A percentile compares a stretch with the other conserved stretches of the same genome.
phyloP scores from a whole-genome alignment of 2,888 invertebrate genomes.

The Amphipyra berbera region DNA sequence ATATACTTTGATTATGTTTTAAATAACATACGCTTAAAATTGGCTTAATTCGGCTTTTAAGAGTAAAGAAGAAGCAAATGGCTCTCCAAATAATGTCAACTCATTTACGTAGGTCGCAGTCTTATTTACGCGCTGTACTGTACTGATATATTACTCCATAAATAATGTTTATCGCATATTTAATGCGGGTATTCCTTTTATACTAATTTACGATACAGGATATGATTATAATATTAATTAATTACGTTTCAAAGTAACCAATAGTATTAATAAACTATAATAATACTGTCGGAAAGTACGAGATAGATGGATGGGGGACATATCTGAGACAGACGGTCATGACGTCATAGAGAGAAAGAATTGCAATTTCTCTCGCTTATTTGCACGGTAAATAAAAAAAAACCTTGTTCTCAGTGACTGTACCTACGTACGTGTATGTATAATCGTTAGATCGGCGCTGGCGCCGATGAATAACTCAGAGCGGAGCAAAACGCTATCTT shows the following conservation, averaged over 20 bases:
- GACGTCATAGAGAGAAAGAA: background rate
- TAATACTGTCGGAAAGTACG: no score
- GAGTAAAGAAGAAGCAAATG: slow-evolving; percentile 20
- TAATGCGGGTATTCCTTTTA: background rate
- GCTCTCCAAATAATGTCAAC: slow-evolving; percentile 19
- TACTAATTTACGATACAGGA: slow-evolving; percentile 2
- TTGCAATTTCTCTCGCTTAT: slow-evolving; percentile 14
- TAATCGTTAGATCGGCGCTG: slow-evolving; percentile 52
- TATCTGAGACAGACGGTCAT: no score
- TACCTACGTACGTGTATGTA: slow-evolving; percentile 8
- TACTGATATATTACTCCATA: slow-evolving; percentile 27
- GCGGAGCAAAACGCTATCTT: slow-evolving; percentile 67
- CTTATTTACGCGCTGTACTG: slow-evolving; percentile 5
- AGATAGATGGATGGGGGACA: no score
- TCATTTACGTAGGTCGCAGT: slow-evolving; percentile 8
- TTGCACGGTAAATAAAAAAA: slow-evolving; percentile 14
- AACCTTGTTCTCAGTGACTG: slow-evolving; percentile 19
- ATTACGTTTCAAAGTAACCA: no score
- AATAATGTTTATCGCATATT: slow-evolving; percentile 21
- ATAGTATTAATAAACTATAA: no score
- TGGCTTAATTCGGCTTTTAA: slow-evolving; percentile 24
- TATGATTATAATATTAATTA: background rate
- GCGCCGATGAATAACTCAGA: slow-evolving; percentile 71
- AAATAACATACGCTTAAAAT: slow-evolving; percentile 25
- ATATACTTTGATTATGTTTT: slow-evolving; percentile 24